These are phyloP conservation scores for Oriolus oriolus DNA, from an alignment of 2,113 vertebrate species.

Conservation along the genomic window DNA sequence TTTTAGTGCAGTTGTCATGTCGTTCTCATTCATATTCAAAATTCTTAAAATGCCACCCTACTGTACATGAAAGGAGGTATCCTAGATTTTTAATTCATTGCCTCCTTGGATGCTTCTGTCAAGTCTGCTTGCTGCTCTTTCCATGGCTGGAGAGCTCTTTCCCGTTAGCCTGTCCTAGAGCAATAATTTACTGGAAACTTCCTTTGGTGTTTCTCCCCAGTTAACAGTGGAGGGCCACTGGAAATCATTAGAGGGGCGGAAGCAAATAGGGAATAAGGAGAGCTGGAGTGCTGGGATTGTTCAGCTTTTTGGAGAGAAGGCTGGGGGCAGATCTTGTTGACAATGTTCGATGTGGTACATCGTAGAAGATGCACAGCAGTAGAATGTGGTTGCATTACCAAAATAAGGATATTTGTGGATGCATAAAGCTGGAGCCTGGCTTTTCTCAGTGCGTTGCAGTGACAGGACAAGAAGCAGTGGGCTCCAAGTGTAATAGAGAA, in stretches of 20 bases:
- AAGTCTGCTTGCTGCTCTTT: neutral
- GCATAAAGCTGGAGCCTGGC: neutral
- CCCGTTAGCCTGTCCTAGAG: neutral
- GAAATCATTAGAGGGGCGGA: neutral
- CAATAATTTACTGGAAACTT: neutral
- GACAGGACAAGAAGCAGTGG: neutral
- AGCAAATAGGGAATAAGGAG: neutral
- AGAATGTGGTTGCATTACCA: too few species aligned
- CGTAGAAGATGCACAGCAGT: neutral
- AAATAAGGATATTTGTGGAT: neutral
- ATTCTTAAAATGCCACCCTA: neutral
- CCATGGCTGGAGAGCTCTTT: neutral
- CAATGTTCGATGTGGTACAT: rapidly evolving
- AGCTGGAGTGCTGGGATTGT: neutral
- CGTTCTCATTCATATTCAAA: neutral
- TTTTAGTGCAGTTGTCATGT: neutral
- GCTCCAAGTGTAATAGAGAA: neutral
- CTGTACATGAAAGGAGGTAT: neutral
- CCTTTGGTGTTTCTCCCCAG: neutral
- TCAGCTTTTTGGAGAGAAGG: neutral
- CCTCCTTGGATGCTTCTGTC: neutral
- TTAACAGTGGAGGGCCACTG: neutral
- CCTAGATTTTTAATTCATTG: neutral
- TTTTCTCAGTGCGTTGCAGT: neutral
- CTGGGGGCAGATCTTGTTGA: neutral